Evolutionary conservation across 2,888 invertebrate species (phyloP).

Genomic region (Papilio gigon): DNA sequence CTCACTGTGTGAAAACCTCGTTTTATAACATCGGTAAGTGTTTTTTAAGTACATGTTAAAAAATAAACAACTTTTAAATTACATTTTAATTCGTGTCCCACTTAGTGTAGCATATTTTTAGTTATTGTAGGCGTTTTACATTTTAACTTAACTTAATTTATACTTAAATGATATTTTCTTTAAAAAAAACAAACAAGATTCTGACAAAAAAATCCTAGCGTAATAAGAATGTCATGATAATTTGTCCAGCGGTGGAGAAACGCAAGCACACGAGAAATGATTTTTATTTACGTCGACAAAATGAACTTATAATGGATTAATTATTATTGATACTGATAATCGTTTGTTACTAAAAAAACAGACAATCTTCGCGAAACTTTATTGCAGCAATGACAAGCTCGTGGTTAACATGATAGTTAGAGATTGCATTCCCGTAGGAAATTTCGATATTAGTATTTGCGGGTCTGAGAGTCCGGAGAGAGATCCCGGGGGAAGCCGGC

Average conservation of each 20-base stretch:
- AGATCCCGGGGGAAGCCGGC: conserved; percentile 2
- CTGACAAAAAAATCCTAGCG: not conserved
- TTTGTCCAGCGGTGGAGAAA: not conserved
- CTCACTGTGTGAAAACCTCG: not conserved
- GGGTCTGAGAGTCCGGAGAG: conserved; percentile 14
- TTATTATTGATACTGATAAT: too few species aligned
- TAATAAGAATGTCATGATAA: not conserved
- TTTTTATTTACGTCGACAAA: too few species aligned
- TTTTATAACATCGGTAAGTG: conserved; percentile 7
- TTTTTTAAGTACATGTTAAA: conserved; percentile 15
- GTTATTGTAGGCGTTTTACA: not conserved
- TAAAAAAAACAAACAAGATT: not conserved
- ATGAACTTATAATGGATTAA: too few species aligned
- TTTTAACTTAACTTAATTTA: not conserved
- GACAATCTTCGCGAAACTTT: not conserved
- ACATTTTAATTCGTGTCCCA: conserved; percentile 13
- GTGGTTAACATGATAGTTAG: conserved; percentile 6
- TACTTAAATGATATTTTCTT: not conserved
- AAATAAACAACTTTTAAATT: conserved; percentile 13
- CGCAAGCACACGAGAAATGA: too few species aligned
- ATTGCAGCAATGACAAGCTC: conserved; percentile 4
- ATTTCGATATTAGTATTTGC: conserved; percentile 24
- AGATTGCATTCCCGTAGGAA: conserved; percentile 18
- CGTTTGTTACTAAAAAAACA: too few species aligned
- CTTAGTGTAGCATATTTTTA: not conserved